Percentiles rank a stretch among this genome's conserved stretches.
Evolutionary conservation across 2,888 invertebrate genomes (phyloP).

Genomic region (Erannis defoliaria): DNA sequence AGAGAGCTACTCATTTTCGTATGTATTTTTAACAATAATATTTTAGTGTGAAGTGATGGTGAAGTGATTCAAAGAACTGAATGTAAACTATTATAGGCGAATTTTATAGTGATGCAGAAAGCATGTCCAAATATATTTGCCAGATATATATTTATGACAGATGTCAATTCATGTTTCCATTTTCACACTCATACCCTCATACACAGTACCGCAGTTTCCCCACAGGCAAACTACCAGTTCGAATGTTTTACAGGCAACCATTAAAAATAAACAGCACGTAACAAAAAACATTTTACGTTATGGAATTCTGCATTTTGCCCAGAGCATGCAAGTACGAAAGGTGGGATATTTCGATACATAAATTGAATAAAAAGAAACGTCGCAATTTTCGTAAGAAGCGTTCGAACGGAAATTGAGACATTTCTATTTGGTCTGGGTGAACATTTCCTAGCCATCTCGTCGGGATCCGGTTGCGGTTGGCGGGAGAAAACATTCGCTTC

Average conservation of each 20-base stretch:
- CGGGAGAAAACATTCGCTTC: conserved; percentile 63
- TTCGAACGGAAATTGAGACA: conserved; percentile 80
- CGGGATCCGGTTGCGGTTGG: conserved; percentile 67
- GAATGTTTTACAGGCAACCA: conserved; percentile 34
- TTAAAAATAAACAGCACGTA: conserved; percentile 36
- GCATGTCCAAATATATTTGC: neutral
- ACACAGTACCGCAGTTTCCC: conserved; percentile 22
- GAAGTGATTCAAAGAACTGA: too few relatives aligned
- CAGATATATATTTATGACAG: conserved; percentile 14
- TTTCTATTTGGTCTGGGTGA: conserved; percentile 81
- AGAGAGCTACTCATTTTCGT: too few relatives aligned
- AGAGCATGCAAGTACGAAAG: conserved; percentile 47
- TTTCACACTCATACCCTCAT: conserved; percentile 33
- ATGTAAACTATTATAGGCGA: too few relatives aligned
- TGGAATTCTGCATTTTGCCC: conserved; percentile 38
- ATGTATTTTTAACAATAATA: too few relatives aligned
- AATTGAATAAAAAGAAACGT: conserved; percentile 62
- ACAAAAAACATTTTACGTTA: conserved; percentile 26
- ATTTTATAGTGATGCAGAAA: neutral
- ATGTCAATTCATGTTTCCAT: conserved; percentile 17
- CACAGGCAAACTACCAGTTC: conserved; percentile 35
- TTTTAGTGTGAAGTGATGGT: too few relatives aligned
- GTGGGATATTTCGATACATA: conserved; percentile 59
- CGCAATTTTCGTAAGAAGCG: conserved; percentile 66
- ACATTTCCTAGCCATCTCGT: conserved; percentile 74